Conservation (phyloP, 2,113 vertebrate genomes). For the Ophiodon elongatus region DNA sequence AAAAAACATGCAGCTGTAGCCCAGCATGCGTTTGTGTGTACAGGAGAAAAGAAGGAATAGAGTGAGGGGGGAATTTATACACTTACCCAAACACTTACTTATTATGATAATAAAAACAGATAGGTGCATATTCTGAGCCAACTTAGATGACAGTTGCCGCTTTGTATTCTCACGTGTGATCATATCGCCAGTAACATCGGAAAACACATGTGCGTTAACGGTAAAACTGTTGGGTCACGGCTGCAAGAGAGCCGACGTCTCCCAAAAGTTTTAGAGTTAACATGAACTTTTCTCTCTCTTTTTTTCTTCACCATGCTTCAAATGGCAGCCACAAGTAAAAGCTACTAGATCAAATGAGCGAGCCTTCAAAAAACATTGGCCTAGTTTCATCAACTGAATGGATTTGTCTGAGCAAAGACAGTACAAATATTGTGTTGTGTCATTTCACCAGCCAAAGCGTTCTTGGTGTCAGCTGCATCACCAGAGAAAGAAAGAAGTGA, state of each 20-base stretch:
- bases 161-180: constrained; percentile 88
- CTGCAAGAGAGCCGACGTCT: constrained; percentile 19
- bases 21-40: constrained; percentile 61
- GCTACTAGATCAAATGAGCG: not conserved
- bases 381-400: constrained; percentile 6
- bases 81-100: constrained; percentile 93
- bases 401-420: not conserved
- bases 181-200: constrained; percentile 98
- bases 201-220: constrained; percentile 79
- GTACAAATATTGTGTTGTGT: not conserved
- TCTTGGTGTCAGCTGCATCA: not conserved
- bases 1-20: constrained; percentile 64
- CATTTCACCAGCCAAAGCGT: not conserved
- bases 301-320: constrained; percentile 89
- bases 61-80: constrained; percentile 56
- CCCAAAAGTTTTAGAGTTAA: constrained; percentile 84
- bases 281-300: constrained; percentile 65
- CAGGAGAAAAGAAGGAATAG: constrained; percentile 56
- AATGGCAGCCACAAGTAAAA: constrained; percentile 76
- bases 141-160: constrained; percentile 99
- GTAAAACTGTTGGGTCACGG: constrained; percentile 76
- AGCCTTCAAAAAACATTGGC: not conserved
- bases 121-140: constrained; percentile 99
- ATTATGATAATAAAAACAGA: constrained; percentile 86
- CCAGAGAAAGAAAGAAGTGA: not conserved